Evolutionary conservation across 2,888 invertebrate species (phyloP).

Genomic region (Patella pellucida): DNA sequence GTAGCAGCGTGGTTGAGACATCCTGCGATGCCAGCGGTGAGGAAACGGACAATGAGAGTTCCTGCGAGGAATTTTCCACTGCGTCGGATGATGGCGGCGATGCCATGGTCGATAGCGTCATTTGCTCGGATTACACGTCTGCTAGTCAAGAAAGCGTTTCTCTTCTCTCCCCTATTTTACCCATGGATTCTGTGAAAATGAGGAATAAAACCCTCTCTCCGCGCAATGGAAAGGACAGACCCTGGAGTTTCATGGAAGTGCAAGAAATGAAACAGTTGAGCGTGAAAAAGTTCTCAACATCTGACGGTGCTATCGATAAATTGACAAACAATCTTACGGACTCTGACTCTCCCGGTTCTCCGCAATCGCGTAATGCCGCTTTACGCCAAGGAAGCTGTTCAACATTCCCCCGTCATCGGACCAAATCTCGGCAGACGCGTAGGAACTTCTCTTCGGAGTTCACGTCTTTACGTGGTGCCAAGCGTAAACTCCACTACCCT

Average conservation of each 20-base stretch:
- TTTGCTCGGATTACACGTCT: slow-evolving; percentile 54
- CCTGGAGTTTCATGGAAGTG: slow-evolving; percentile 91
- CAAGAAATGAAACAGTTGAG: slow-evolving; percentile 77
- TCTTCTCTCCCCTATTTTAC: slow-evolving; percentile 14
- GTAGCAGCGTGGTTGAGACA: slow-evolving; percentile 43
- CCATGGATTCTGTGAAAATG: background rate
- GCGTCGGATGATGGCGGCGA: slow-evolving; percentile 57
- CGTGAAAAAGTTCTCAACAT: slow-evolving; percentile 82
- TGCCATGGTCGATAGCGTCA: slow-evolving; percentile 56
- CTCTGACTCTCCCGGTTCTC: slow-evolving; percentile 23
- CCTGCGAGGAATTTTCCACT: slow-evolving; percentile 53
- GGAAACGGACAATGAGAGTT: slow-evolving; percentile 55
- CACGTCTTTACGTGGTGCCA: slow-evolving; percentile 41
- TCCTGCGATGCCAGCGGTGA: slow-evolving; percentile 61
- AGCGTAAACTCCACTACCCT: slow-evolving; percentile 49
- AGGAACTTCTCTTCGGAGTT: slow-evolving; percentile 41
- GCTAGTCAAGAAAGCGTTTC: slow-evolving; percentile 29
- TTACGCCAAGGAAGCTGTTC: slow-evolving; percentile 25
- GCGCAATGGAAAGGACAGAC: slow-evolving; percentile 73
- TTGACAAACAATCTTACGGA: slow-evolving; percentile 66
- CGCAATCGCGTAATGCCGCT: slow-evolving; percentile 9
- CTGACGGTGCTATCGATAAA: slow-evolving; percentile 88
- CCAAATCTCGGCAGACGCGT: slow-evolving; percentile 35
- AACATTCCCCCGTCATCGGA: slow-evolving; percentile 49
- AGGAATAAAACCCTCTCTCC: slow-evolving; percentile 14